Conservation (phyloP, 2,888 invertebrate species). For the Diploptera punctata region DNA sequence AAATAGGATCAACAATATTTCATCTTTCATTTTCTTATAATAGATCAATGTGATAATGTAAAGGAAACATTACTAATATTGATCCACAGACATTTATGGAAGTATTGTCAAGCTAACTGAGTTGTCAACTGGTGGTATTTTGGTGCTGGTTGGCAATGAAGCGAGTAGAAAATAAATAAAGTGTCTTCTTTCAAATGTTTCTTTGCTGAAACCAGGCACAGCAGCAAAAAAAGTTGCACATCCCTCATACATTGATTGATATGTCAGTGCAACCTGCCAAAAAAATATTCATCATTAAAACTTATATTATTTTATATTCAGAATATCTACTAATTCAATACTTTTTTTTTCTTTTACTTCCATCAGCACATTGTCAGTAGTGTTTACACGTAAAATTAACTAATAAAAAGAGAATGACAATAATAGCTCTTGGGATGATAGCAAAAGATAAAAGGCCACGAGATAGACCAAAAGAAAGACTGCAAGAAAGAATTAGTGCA, state of each 20-base stretch:
- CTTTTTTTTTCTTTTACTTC: too few relatives aligned
- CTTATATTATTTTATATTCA: too few relatives aligned
- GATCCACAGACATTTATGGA: conserved; percentile 9
- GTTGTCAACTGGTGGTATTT: conserved; percentile 8
- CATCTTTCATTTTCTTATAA: too few relatives aligned
- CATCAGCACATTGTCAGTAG: too few relatives aligned
- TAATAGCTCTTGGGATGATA: too few relatives aligned
- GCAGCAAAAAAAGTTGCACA: conserved; percentile 12
- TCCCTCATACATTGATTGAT: not conserved
- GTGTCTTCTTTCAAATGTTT: conserved; percentile 1
- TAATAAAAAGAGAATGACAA: too few relatives aligned
- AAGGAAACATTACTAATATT: not conserved
- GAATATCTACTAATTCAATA: too few relatives aligned
- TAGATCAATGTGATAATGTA: conserved; percentile 7
- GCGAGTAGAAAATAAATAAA: conserved; percentile 19
- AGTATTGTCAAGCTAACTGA: conserved; percentile 24
- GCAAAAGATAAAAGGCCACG: too few relatives aligned
- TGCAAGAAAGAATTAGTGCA: too few relatives aligned
- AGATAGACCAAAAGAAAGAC: too few relatives aligned
- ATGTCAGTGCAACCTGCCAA: conserved; percentile 9
- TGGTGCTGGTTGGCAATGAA: not conserved
- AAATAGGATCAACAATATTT: conserved; percentile 22
- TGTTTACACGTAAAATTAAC: too few relatives aligned
- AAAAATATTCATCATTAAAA: too few relatives aligned
- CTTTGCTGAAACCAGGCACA: not conserved